phyloP scores from a whole-genome alignment of 2,113 vertebrate genomes.

The Mastomys natalensis region DNA sequence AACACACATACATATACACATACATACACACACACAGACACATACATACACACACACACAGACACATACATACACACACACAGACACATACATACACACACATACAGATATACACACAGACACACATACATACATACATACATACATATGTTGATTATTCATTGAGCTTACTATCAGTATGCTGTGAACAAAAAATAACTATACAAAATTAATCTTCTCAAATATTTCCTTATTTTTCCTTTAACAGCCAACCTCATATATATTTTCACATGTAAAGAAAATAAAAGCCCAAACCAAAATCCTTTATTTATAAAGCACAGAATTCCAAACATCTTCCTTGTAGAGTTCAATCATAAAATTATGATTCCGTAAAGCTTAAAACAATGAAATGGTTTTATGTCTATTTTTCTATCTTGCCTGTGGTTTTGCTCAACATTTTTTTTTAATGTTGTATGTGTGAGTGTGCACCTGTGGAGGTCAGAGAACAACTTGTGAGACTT shows the following conservation, averaged over 20 bases:
- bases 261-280: slow-evolving; percentile 18
- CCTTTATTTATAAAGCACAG: not conserved
- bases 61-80: not conserved
- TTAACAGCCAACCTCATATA: not conserved
- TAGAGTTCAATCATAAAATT: slow-evolving; percentile 16
- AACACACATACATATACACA: not conserved
- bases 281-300: not conserved
- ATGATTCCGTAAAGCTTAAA: not conserved
- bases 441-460: not conserved
- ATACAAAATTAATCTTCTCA: not conserved
- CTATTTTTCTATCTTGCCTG: not conserved
- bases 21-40: not conserved
- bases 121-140: not conserved
- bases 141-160: not conserved
- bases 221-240: slow-evolving; percentile 20
- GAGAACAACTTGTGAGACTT: not conserved
- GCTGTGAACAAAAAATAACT: not conserved
- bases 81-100: not conserved
- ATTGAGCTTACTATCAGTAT: not conserved
- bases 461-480: not conserved
- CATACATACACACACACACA: not conserved
- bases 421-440: not conserved
- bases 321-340: not conserved
- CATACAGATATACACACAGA: fast-evolving
- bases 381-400: not conserved